Evolutionary conservation across 2,113 vertebrate species (phyloP).

Genomic region (Vidua chalybeata): DNA sequence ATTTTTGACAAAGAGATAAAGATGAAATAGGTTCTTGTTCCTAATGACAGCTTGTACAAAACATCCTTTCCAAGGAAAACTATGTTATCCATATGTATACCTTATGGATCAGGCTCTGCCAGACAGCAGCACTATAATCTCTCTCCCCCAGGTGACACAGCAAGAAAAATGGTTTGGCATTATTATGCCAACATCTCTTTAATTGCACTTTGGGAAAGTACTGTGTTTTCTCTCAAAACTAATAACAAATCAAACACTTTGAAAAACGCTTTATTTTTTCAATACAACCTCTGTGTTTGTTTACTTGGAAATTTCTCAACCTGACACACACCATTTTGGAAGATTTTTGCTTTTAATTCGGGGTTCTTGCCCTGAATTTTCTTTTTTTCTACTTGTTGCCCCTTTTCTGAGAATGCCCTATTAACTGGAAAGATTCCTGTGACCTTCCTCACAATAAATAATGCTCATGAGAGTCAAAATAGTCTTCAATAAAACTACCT

Average conservation of each 20-base stretch:
- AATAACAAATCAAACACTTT: neutral
- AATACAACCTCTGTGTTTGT: neutral
- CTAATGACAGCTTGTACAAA: slow-evolving; percentile 30
- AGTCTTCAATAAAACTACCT: neutral
- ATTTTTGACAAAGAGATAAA: slow-evolving; percentile 32
- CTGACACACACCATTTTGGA: neutral
- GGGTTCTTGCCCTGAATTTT: neutral
- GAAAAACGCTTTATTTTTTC: slow-evolving; percentile 10
- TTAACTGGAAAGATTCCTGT: neutral
- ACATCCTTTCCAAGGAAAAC: neutral
- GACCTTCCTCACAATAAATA: neutral
- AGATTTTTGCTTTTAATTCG: neutral
- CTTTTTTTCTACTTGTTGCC: neutral
- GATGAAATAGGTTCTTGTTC: slow-evolving; percentile 35
- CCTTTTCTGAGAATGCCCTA: neutral
- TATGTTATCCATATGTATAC: neutral
- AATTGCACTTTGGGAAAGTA: neutral
- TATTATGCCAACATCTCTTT: neutral
- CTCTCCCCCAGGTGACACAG: neutral
- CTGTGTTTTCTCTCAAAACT: neutral
- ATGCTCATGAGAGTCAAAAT: neutral
- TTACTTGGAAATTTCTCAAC: neutral
- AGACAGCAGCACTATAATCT: neutral
- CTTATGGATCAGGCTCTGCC: neutral
- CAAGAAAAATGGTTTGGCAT: neutral